Evolutionary conservation across 2,113 vertebrate species (phyloP).

Genomic region (Callaeas wilsoni): DNA sequence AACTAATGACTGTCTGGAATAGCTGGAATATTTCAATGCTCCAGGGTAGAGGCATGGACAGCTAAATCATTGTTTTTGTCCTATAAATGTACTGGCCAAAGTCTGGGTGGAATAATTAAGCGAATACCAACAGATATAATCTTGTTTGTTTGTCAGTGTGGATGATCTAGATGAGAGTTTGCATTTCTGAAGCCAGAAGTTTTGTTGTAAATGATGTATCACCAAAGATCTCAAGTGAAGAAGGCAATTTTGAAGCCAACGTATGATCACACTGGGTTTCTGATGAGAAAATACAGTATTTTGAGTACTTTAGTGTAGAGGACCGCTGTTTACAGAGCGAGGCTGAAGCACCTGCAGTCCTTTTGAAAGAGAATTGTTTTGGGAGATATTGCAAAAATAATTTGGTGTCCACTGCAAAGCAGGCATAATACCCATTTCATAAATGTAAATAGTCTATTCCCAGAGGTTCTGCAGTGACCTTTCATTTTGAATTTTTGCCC

Average conservation of each 20-base stretch:
- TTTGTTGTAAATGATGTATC: not conserved
- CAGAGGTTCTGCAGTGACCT: not conserved
- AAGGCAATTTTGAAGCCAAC: not conserved
- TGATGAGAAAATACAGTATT: not conserved
- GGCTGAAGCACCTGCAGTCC: not conserved
- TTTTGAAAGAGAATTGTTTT: not conserved
- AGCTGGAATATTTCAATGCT: not conserved
- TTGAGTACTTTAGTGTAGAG: not conserved
- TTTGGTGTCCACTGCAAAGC: not conserved
- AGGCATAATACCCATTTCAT: not conserved
- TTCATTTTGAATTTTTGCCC: not conserved
- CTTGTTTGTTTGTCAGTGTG: not conserved
- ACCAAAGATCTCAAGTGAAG: not conserved
- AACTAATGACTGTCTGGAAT: not conserved
- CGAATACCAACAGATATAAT: not conserved
- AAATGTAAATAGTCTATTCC: conserved; percentile 3
- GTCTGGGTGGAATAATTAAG: not conserved
- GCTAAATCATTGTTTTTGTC: not conserved
- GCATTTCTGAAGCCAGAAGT: not conserved
- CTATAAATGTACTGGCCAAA: not conserved
- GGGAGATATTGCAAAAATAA: not conserved
- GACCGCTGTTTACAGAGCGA: not conserved
- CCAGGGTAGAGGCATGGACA: not conserved
- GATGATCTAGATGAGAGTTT: not conserved
- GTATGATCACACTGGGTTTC: not conserved